Evolutionary conservation across 1,140 invertebrate genomes (phyloP), one percentile per base, ranked within the genome.

Genomic region (Micrasema longulum): DNA sequence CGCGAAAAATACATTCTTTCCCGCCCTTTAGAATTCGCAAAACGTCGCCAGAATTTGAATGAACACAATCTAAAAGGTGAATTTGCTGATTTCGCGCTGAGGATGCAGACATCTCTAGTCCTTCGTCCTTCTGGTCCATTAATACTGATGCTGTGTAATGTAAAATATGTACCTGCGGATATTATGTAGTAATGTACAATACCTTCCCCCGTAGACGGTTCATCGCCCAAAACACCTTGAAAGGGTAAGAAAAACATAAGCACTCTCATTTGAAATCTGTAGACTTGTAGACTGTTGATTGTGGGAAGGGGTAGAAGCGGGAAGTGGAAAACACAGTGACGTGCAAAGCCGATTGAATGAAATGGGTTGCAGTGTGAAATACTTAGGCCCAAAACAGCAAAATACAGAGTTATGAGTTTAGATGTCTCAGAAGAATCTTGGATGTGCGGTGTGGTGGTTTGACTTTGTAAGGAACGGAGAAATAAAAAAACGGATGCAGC

Each of bases 141-240:
- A 60, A 57, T 60, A 53, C 65, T 68, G 65, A 66, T 47, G 60
- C 43, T 64, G 64, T 22, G 26, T 31, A 7, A 31, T 31, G 26
- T 31, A 7, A 31, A 31, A 31, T 31, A 31, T 31, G 26, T 31
- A 31, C 26, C 26, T 31, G 26, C 2, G 3, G 26, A 31, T 31
- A 31, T 31, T 4, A 31, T 31, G 26, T 31, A 7, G 7, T 31
- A 31, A 31, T 31, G 26, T 31, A 41, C 16, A 10, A 11, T 35
- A 50, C 38, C 22, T 47, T 14, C 52, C 16, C 52, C 7, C 7
- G 26, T 16, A 69, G 67, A 47, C 67, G 67, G 67, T 69, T 69
- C 67, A 69, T 60, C 67, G 67, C 67, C 64, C 64, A 47, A 31
- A 47, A 64, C 45, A 64, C 55, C 55, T 60, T 60, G 55, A 41